Evolutionary conservation across 2,888 invertebrate genomes (phyloP).

Genomic region (Cheilosia vernalis): DNA sequence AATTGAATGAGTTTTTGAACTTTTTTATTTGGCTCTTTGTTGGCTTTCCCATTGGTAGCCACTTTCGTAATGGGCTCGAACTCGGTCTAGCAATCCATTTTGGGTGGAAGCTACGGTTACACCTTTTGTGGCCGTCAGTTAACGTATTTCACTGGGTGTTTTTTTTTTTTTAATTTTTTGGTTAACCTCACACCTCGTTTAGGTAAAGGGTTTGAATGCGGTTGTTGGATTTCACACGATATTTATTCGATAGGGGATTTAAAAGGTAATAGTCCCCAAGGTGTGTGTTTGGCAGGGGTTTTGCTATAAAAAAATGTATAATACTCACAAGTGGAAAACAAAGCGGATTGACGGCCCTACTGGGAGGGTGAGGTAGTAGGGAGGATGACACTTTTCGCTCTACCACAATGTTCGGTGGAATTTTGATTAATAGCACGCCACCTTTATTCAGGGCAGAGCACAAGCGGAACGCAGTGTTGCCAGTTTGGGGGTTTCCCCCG

Average conservation of each 20-base stretch:
- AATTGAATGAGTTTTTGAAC: slow-evolving; percentile 27
- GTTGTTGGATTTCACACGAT: slow-evolving; percentile 54
- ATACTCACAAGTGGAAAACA: neutral
- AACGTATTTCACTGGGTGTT: slow-evolving; percentile 4
- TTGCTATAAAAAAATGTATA: neutral
- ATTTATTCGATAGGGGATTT: slow-evolving; percentile 50
- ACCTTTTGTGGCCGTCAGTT: slow-evolving; percentile 24
- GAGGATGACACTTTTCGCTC: slow-evolving; percentile 27
- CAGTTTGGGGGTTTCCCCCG: too few relatives aligned
- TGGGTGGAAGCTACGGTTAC: slow-evolving; percentile 14
- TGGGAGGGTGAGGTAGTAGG: neutral
- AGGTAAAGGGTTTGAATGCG: slow-evolving; percentile 21
- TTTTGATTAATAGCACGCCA: slow-evolving; percentile 47
- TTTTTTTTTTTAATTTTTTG: neutral
- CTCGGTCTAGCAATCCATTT: slow-evolving; percentile 10
- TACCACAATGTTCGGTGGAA: slow-evolving; percentile 36
- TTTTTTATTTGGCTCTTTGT: slow-evolving; percentile 2
- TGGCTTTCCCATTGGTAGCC: neutral
- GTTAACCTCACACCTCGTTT: slow-evolving; percentile 1
- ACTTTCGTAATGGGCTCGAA: slow-evolving; percentile 14
- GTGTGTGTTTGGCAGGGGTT: neutral
- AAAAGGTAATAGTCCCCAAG: slow-evolving; percentile 11
- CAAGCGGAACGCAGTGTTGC: too few relatives aligned
- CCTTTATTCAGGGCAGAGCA: slow-evolving; percentile 1
- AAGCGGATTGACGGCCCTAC: neutral